Evolutionary conservation across 53 echinoderm and acorn worm species (phyloP).

Genomic region (Crossaster papposus): DNA sequence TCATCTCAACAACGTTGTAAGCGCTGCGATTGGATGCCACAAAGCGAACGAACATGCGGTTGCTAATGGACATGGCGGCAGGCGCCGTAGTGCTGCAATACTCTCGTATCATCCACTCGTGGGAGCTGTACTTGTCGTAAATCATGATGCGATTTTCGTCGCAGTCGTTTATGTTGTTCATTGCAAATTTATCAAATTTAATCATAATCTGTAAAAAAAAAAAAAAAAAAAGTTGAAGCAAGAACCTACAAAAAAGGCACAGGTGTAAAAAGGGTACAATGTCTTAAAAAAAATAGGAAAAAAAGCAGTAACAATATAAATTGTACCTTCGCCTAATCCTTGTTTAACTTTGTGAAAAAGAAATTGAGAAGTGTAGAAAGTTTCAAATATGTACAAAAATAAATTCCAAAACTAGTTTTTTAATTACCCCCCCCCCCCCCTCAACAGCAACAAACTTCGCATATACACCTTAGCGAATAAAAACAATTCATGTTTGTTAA

Average conservation of each 20-base stretch:
- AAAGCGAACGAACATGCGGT: constrained; percentile 80
- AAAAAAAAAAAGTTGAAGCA: not conserved
- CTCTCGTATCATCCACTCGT: constrained; percentile 53
- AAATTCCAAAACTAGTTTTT: no score
- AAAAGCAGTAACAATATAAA: no score
- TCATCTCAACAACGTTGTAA: constrained; percentile 66
- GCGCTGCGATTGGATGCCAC: constrained; percentile 52
- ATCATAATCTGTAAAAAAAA: constrained; percentile 74
- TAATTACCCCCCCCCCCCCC: no score
- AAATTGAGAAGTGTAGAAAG: no score
- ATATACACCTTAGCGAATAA: no score
- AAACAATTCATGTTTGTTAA: no score
- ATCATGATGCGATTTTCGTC: constrained; percentile 70
- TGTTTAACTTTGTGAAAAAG: no score
- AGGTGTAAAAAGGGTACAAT: no score
- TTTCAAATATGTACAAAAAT: no score
- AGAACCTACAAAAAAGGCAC: not conserved
- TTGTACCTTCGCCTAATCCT: no score
- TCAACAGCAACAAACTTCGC: no score
- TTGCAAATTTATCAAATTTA: constrained; percentile 64
- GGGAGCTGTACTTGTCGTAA: constrained; percentile 71
- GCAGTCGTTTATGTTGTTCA: constrained; percentile 77
- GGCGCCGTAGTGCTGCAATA: constrained; percentile 91
- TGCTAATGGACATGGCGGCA: constrained; percentile 75
- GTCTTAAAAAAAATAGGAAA: no score